Evolutionary conservation across 2,797 vertebrate species (phyloP).

Genomic region (Nannoperca australis): DNA sequence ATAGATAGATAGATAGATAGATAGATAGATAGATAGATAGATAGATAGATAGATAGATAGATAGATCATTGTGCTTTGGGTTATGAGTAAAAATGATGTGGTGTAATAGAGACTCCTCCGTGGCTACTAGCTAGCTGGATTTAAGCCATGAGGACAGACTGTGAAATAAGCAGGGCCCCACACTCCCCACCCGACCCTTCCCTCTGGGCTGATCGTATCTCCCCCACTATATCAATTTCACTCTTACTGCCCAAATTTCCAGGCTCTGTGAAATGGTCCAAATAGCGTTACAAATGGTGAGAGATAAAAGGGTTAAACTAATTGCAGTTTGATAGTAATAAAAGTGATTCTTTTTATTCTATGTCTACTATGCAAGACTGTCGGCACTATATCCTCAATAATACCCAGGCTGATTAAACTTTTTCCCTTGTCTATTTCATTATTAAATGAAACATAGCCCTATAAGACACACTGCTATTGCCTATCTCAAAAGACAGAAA

Average conservation of each 20-base stretch:
- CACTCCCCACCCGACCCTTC: constrained; percentile 75
- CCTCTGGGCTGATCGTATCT: constrained; percentile 87
- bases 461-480: constrained; percentile 70
- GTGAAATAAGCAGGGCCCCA: constrained; percentile 81
- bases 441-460: constrained; percentile 82
- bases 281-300: constrained; percentile 87
- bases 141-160: constrained; percentile 84
- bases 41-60: constrained; percentile 36
- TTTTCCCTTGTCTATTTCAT: constrained; percentile 79
- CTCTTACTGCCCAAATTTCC: constrained; percentile 83
- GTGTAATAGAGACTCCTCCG: constrained; percentile 48
- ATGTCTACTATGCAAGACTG: constrained; percentile 75
- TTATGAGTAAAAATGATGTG: constrained; percentile 31
- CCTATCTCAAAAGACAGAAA: constrained; percentile 79
- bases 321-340: constrained; percentile 87
- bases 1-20: constrained; percentile 33
- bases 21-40: constrained; percentile 31
- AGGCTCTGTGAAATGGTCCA: constrained; percentile 87
- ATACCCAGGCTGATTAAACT: constrained; percentile 83
- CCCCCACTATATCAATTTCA: constrained; percentile 84
- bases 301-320: constrained; percentile 89
- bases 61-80: constrained; percentile 28
- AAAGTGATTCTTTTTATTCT: constrained; percentile 86
- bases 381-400: constrained; percentile 80
- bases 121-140: constrained; percentile 74